phyloP scores from a whole-genome alignment of 1,140 invertebrate genomes.

The Trinorchestia longiramus region DNA sequence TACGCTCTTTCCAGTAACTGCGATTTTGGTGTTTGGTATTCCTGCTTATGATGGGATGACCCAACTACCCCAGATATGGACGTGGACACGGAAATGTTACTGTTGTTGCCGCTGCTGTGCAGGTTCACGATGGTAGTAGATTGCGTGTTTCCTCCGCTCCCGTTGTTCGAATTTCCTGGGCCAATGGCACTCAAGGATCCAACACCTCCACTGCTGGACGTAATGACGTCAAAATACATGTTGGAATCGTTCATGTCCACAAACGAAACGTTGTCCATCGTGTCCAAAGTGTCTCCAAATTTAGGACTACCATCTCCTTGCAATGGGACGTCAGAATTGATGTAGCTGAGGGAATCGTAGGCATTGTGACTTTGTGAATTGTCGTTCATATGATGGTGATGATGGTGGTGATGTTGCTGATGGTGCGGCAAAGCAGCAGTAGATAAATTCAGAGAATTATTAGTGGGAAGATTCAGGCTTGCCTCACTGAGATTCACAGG shows the following conservation, averaged over 20 bases:
- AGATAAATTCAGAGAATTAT: conserved; percentile 19
- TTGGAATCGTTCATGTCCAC: conserved; percentile 49
- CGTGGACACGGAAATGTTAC: not conserved
- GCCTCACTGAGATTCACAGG: conserved; percentile 15
- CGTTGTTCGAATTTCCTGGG: not conserved
- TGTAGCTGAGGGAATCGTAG: conserved; percentile 23
- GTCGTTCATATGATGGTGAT: conserved; percentile 9
- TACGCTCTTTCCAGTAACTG: conserved; percentile 47
- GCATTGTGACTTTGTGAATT: conserved; percentile 26
- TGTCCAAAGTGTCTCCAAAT: conserved; percentile 40
- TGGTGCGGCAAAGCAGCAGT: not conserved
- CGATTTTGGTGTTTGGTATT: conserved; percentile 49
- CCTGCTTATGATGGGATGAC: conserved; percentile 51
- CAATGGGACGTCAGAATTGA: conserved; percentile 20
- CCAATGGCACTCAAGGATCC: not conserved
- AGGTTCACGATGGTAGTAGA: not conserved
- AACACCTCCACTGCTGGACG: conserved; percentile 19
- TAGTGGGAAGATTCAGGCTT: not conserved
- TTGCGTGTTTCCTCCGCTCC: not conserved
- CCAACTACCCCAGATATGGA: conserved; percentile 3
- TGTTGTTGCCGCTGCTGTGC: not conserved
- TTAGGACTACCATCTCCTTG: conserved; percentile 15
- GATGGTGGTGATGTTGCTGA: conserved; percentile 28
- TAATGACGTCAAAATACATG: conserved; percentile 48
- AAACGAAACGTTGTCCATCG: conserved; percentile 27